These are phyloP conservation scores for Eremobia ochroleuca DNA, from an alignment of 2,888 invertebrate genomes.

Conservation along the genomic window DNA sequence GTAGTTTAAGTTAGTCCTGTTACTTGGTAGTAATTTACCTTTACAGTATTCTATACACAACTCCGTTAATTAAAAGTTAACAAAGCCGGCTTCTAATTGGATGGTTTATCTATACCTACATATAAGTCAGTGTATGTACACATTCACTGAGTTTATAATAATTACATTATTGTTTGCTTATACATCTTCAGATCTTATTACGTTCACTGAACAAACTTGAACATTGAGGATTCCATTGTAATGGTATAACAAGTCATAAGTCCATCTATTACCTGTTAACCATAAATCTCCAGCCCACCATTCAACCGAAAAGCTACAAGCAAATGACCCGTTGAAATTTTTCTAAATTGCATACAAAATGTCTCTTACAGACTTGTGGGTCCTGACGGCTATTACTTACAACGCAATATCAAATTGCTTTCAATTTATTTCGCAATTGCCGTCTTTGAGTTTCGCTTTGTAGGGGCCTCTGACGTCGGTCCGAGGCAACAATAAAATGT, in stretches of 20 bases:
- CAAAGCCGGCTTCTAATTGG: slow-evolving; percentile 80
- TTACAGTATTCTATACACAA: slow-evolving; percentile 73
- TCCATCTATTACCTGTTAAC: slow-evolving; percentile 61
- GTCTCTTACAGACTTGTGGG: slow-evolving; percentile 86
- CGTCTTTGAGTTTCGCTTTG: slow-evolving; percentile 91
- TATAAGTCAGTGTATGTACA: slow-evolving; percentile 54
- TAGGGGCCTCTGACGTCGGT: slow-evolving; percentile 91
- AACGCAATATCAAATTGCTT: slow-evolving; percentile 91
- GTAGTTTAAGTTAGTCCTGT: slow-evolving; percentile 48
- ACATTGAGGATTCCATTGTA: slow-evolving; percentile 26
- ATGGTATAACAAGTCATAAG: slow-evolving; percentile 16
- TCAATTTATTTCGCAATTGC: slow-evolving; percentile 91
- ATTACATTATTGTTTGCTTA: slow-evolving; percentile 61
- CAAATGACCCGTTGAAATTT: slow-evolving; percentile 83
- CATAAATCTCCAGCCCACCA: slow-evolving; percentile 71
- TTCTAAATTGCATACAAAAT: slow-evolving; percentile 88
- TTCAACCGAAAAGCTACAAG: slow-evolving; percentile 74
- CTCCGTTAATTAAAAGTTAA: slow-evolving; percentile 83
- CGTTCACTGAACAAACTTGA: slow-evolving; percentile 25
- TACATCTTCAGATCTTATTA: slow-evolving; percentile 45
- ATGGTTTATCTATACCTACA: slow-evolving; percentile 75
- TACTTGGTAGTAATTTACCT: slow-evolving; percentile 64
- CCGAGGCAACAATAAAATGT: slow-evolving; percentile 91
- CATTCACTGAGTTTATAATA: slow-evolving; percentile 56
- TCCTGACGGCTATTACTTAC: slow-evolving; percentile 91